Evolutionary conservation across 2,888 invertebrate species (phyloP).

Genomic region (Plagodis dolabraria): DNA sequence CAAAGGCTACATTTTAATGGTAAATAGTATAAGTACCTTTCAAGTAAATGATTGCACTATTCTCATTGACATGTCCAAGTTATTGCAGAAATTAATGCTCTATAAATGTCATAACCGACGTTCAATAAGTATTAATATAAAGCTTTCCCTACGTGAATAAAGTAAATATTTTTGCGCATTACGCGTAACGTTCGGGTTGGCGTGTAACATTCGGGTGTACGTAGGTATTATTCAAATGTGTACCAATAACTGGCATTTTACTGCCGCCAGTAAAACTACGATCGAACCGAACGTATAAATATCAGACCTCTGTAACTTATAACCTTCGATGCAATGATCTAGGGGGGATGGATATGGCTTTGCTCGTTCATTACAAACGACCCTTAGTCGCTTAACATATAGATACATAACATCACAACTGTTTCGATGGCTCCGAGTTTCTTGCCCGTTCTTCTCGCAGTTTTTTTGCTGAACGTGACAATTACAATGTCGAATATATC

Average conservation of each 20-base stretch:
- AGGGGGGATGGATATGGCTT: slow-evolving; percentile 33
- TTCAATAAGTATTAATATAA: slow-evolving; percentile 4
- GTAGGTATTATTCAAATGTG: slow-evolving; percentile 82
- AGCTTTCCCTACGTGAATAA: slow-evolving; percentile 35
- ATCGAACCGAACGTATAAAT: slow-evolving; percentile 81
- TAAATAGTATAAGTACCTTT: no score
- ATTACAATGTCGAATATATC: no score
- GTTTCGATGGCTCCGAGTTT: no score
- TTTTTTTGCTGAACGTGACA: no score
- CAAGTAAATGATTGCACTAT: no score
- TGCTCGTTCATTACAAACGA: background rate
- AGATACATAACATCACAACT: no score
- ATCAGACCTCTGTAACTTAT: slow-evolving; percentile 81
- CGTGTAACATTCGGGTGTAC: slow-evolving; percentile 49
- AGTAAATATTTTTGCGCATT: slow-evolving; percentile 76
- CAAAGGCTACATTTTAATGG: no score
- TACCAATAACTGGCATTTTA: slow-evolving; percentile 80
- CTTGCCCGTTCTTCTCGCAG: no score
- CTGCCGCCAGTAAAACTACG: slow-evolving; percentile 81
- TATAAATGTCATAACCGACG: background rate
- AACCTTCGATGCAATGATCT: slow-evolving; percentile 54
- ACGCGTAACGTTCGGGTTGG: slow-evolving; percentile 54
- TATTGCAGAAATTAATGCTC: background rate
- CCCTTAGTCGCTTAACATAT: background rate
- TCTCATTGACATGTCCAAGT: no score